Evolutionary conservation across 2,113 vertebrate genomes (phyloP), one percentile per base, ranked within the genome.

Genomic region (Pimephales promelas): DNA sequence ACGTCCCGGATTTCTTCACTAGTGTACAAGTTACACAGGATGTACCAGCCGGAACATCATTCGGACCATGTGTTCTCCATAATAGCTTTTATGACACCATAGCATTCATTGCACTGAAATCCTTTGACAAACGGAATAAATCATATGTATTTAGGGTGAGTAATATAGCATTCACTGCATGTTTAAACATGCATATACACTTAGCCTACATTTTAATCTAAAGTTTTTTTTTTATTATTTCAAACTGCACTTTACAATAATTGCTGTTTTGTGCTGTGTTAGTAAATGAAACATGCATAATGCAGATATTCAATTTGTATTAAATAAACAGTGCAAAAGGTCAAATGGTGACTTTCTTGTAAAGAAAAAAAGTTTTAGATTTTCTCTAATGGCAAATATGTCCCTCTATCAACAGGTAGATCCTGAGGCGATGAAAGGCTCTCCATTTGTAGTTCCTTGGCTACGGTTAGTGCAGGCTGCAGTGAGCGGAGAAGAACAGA

Each of bases 31-130:
- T 95, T 77, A 96, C 95, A 79, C 95, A 94, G 89, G 94, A 96
- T 89, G 94, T 97, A 86, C 94, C 95, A 0, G 89, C 94, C 49
- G 95, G 96, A 87, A 92, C 92, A 2, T 94, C 93, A 86, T 96
- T 97, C 49, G 96, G 96, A 83, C 96, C 96, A 0, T 96, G 95
- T 72, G 73, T 93, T 83, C 93, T 96, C 61, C 95, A 97, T 75
- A 94, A 94, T 87, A 95, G 94, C 4, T 93, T 96, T 85, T 93
- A 96, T 84, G 96, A 97, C 91, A 96, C 95, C 2, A 94, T 97
- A 62, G 95, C 95, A 85, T 97, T 97, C 89, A 97, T 97, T 85
- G 96, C 95, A 56, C 92, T 96, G 81, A 97, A 97, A 86, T 95
- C 94, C 86, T 92, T 91, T 0, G 96, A 97, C 43, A 94, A 89